phyloP scores from a whole-genome alignment of 1,140 invertebrate genomes.

The Nilaparvata lugens region DNA sequence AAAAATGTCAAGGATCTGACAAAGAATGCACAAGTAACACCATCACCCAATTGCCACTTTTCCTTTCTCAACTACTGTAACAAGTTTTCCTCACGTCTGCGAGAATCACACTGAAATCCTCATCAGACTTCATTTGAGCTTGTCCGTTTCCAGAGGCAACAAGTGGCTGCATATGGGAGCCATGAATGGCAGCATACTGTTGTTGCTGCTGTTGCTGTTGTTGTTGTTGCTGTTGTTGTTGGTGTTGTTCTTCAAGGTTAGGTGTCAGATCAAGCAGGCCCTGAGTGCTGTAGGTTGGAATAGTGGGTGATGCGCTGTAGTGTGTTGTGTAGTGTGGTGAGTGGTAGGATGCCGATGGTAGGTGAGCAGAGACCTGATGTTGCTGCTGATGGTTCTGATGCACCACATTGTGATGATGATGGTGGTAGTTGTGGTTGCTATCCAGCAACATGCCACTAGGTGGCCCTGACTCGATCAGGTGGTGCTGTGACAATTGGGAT shows the following conservation, averaged over 20 bases:
- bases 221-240: slow-evolving; percentile 26
- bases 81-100: slow-evolving; percentile 77
- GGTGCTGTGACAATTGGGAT: not conserved
- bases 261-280: not conserved
- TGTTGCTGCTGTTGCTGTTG: slow-evolving; percentile 34
- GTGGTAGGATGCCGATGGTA: not conserved
- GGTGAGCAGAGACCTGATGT: not conserved
- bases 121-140: slow-evolving; percentile 46
- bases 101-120: slow-evolving; percentile 76
- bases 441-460: slow-evolving; percentile 35
- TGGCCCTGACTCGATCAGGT: slow-evolving; percentile 25
- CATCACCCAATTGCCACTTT: not conserved
- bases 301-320: not conserved
- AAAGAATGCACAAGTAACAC: too few relatives aligned
- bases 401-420: slow-evolving; percentile 1
- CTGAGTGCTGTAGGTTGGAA: not conserved
- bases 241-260: slow-evolving; percentile 21
- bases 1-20: too few relatives aligned
- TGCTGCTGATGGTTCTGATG: not conserved
- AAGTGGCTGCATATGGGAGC: slow-evolving; percentile 17
- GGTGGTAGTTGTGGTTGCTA: slow-evolving; percentile 41
- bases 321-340: not conserved
- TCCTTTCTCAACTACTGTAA: slow-evolving; percentile 49
- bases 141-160: slow-evolving; percentile 2
- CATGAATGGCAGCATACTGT: slow-evolving; percentile 28